Base-by-base conservation (phyloP, 2,113 vertebrate species). In the Leucosticte australis region DNA sequence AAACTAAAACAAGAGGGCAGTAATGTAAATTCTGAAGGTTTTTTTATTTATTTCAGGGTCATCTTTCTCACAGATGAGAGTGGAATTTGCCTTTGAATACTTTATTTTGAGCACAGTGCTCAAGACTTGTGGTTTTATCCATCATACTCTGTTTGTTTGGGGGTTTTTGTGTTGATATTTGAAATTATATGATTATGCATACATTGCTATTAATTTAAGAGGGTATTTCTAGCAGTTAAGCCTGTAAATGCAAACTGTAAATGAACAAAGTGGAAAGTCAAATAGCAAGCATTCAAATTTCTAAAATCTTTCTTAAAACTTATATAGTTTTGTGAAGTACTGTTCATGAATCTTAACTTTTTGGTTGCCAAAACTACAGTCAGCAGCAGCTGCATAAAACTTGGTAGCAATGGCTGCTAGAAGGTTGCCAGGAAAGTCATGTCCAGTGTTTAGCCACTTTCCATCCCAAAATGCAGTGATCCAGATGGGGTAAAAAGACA, bases 391-490 rank as follows among this genome's bases (percentile, higher is more conserved):
- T 75, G 1, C 24, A 37, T 15, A 71, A 59, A 81, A 81, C 44
- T 56, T 31, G 33, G 76, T 55, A 63, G 68, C 42, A 67, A 35
- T 1, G 1, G 59, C 55, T 80, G 56, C 57, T 73, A 83, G 68
- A 30, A 91, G 37, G 82, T 41, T 83, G 70, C 82, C 86, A 41
- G 20, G 35, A 86, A 70, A 74, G 56, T 59, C 30, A 28, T 18
- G 47, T 31, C 46, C 64, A 63, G 9, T 4, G 33, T 74, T 87
- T 5, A 56, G 75, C 41, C 53, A 56, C 65, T 64, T 87, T 81
- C 60, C n/a, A 75, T 24, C 30, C 55, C 0, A 0, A 77, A 63
- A 19, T 2, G 47, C 4, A 75, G 42, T 8, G 44, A 90, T 68
- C 42, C 77, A 75, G 47, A 37, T 5, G 7, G 23, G 14, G 11